Percentiles rank a stretch among this genome's conserved stretches.
Evolutionary conservation across 2,888 invertebrate species (phyloP).

Genomic region (Acronicta alni): DNA sequence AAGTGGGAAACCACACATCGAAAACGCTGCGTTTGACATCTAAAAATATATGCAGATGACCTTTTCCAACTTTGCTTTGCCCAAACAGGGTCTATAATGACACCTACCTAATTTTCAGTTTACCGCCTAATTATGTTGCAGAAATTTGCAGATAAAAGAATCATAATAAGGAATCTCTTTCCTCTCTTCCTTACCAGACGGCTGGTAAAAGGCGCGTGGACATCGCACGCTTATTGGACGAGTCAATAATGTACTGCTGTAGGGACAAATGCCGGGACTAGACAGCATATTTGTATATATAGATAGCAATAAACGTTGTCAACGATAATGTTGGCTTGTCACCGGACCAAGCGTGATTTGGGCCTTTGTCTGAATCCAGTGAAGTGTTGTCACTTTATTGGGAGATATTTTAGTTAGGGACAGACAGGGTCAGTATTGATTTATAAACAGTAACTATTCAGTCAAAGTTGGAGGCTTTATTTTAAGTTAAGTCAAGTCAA

Average conservation of each 20-base stretch:
- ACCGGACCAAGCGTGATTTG: constrained; percentile 64
- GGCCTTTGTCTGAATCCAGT: constrained; percentile 51
- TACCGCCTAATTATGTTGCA: too few species aligned
- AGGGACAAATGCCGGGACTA: constrained; percentile 71
- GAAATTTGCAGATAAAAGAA: too few species aligned
- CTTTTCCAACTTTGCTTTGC: too few species aligned
- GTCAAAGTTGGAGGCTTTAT: too few species aligned
- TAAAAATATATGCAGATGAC: too few species aligned
- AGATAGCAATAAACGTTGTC: constrained; percentile 77
- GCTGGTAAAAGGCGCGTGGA: constrained; percentile 81
- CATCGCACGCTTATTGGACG: constrained; percentile 86
- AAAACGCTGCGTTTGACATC: too few species aligned
- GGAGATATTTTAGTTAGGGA: constrained; percentile 5
- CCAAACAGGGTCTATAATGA: too few species aligned
- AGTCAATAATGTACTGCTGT: constrained; percentile 85
- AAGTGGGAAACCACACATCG: too few species aligned
- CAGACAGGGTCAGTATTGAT: constrained; percentile 1
- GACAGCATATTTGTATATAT: constrained; percentile 74
- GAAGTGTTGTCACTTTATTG: constrained; percentile 24
- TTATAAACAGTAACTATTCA: neutral
- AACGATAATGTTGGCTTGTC: constrained; percentile 81
- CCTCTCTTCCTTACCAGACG: constrained; percentile 53
- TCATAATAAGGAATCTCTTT: constrained; percentile 48
- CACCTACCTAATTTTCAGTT: too few species aligned
- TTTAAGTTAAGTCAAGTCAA: too few species aligned